Evolutionary conservation across 37 sponge, comb jelly and placozoan species (phyloP).

Genomic region (Eunapius fragilis): DNA sequence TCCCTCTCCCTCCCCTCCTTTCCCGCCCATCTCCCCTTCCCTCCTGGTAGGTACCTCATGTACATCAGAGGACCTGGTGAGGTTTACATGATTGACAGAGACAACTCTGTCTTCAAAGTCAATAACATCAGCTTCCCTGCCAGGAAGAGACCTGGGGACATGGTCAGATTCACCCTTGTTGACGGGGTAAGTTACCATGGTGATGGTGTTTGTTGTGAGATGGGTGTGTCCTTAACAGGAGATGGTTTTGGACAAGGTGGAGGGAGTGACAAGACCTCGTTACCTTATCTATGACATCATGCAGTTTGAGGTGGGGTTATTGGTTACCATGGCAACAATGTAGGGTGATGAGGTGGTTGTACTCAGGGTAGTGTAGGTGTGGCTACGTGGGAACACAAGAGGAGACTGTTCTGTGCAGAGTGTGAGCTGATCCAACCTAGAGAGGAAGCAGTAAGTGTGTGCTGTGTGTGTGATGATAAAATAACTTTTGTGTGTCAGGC

Average conservation of each 20-base stretch:
- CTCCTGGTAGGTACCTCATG: slow-evolving; percentile 79
- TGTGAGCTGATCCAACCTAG: slow-evolving; percentile 89
- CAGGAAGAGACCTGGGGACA: slow-evolving; percentile 26
- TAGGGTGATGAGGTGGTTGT: background rate
- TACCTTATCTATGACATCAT: slow-evolving; percentile 95
- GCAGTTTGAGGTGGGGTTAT: slow-evolving; percentile 63
- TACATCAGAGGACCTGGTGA: slow-evolving; percentile 60
- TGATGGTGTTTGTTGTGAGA: background rate
- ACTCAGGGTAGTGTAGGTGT: slow-evolving; percentile 53
- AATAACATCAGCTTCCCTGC: slow-evolving; percentile 70
- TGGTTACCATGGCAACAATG: background rate
- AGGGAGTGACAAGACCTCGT: slow-evolving; percentile 59
- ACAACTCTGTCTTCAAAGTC: slow-evolving; percentile 79
- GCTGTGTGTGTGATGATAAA: background rate
- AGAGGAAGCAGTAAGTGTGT: slow-evolving; percentile 71
- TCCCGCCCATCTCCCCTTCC: background rate
- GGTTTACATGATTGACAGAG: slow-evolving; percentile 90
- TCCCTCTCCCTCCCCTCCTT: slow-evolving; percentile 7
- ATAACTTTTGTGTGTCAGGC: slow-evolving; percentile 56
- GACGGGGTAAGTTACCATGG: slow-evolving; percentile 76
- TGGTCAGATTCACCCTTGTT: slow-evolving; percentile 77
- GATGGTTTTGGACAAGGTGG: slow-evolving; percentile 86
- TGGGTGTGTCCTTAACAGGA: slow-evolving; percentile 40
- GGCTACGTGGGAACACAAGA: slow-evolving; percentile 64
- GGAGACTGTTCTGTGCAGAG: slow-evolving; percentile 64